Evolutionary conservation across 2,113 vertebrate species (phyloP), one percentile per base, ranked within the genome.

Genomic region (Thinocorus orbignyianus): DNA sequence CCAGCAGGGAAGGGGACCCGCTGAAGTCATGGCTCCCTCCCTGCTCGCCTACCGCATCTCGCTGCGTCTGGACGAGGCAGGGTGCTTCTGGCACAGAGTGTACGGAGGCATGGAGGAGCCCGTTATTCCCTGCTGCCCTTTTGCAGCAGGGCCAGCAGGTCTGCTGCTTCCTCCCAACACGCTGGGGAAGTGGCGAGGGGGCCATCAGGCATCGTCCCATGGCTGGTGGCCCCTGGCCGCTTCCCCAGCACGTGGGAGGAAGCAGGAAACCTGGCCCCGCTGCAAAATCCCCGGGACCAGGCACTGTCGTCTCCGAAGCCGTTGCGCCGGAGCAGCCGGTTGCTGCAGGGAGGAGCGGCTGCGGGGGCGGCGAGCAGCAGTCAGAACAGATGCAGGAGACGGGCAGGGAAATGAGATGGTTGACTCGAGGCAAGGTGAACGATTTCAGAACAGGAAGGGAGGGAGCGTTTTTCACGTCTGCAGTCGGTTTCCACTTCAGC

Each of bases 361-460:
- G 88, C 66, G 90, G 87, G 81, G 91, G 91, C 65, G 85, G 89
- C 77, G 9, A 42, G 70, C 82, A 76, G 94, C 88, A 54, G 92
- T 46, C 83, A 66, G 91, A 95, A 2, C 91, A 86, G 91, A 58
- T 70, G 86, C 88, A 70, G 91, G 91, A 94, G 85, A 80, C 72
- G 13, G 60, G 86, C 93, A 94, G 92, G 91, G 93, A 92, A 93
- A 91, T 92, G 94, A 95, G 93, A 81, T 87, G 93, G 72, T 93
- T 96, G 95, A 94, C 92, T 94, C 30, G 42, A 96, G 95, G 90
- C 95, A 94, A 95, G 92, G 95, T 94, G 95, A 96, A 96, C n/a
- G 61, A 91, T 92, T 96, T 95, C 86, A 87, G 96, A 81, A 71
- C 68, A 92, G 92, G 85, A 86, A 78, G 90, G 39, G 65, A 84